Evolutionary conservation across 2,888 invertebrate species (phyloP), one percentile per base, ranked within the genome.

Genomic region (Cantharis rustica): DNA sequence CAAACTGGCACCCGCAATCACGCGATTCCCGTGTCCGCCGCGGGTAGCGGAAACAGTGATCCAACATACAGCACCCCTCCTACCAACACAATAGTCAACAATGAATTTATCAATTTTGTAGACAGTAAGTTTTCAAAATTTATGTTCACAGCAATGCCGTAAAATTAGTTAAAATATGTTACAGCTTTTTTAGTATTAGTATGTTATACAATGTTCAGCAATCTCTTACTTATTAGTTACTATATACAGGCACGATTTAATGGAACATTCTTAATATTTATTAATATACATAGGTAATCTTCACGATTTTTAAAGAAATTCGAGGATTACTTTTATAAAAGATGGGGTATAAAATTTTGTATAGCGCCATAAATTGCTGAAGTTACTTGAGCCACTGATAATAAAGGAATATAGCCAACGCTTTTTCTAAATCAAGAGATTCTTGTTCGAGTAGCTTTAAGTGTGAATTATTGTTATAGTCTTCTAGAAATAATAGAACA

Each of bases 1-100:
- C 95, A 90, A 96, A 96, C 90, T 96, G 95, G 91, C 96, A 96
- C 90, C 95, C 95, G 89, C 96, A 96, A 89, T 96, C 96, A 88
- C 95, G 93, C 83, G 93, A 92, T 82, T 92, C 92, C 83, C 91
- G 90, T 88, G 92, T 91, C 88, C 94, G 92, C 85, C 94, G 91
- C 83, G 94, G 93, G 89, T 94, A 94, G 90, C 94, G 94, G 93
- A 95, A 95, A 93, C 95, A 96, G 90, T 94, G 94, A 90, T 95
- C 95, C 92, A 95, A 93, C 84, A 95, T 91, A 89, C 95, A 95
- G 93, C 83, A 82, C 88, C 95, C 94, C 90, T 94, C 94, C 90
- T 88, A 84, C 82, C 83, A 84, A 86, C 81, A 85, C 80, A 83
- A 80, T 68, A 75, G 72, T 76, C 69, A 73, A 75, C 73, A 75